A percentile compares a stretch with the other conserved stretches of the same genome.
phyloP scores from a whole-genome alignment of 2,888 invertebrate species.

The Anodontia alba region DNA sequence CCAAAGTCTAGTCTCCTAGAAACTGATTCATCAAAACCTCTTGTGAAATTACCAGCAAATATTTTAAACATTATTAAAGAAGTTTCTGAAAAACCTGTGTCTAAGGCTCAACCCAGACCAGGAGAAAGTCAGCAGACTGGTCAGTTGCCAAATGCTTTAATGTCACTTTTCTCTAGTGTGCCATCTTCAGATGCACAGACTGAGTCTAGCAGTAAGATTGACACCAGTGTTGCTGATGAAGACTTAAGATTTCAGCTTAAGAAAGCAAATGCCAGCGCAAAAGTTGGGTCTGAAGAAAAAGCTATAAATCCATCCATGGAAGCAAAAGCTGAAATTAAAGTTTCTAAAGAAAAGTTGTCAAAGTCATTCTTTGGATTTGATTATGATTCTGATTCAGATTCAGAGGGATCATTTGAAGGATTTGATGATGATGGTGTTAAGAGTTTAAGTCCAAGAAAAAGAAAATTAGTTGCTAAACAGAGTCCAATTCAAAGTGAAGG shows the following conservation, averaged over 20 bases:
- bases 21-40: background rate
- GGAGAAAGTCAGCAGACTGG: background rate
- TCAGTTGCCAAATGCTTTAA: conserved; percentile 60
- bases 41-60: conserved; percentile 3
- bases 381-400: conserved; percentile 67
- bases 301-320: background rate
- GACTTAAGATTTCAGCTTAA: background rate
- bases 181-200: conserved; percentile 23
- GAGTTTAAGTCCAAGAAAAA: conserved; percentile 56
- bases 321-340: conserved; percentile 14
- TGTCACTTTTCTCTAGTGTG: conserved; percentile 67
- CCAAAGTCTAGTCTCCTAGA: background rate
- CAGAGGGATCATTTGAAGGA: conserved; percentile 62
- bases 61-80: conserved; percentile 5
- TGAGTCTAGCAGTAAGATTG: background rate
- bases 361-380: conserved; percentile 67
- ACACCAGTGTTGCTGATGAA: background rate
- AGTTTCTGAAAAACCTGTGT: conserved; percentile 4
- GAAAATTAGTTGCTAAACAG: conserved; percentile 40
- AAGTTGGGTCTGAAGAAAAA: background rate
- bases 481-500: background rate
- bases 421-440: conserved; percentile 62
- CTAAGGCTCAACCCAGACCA: conserved; percentile 4
- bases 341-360: conserved; percentile 35
- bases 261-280: background rate